Conservation (phyloP, 92 coral and sea anemone genomes). For the Epizoanthus scotinus region DNA sequence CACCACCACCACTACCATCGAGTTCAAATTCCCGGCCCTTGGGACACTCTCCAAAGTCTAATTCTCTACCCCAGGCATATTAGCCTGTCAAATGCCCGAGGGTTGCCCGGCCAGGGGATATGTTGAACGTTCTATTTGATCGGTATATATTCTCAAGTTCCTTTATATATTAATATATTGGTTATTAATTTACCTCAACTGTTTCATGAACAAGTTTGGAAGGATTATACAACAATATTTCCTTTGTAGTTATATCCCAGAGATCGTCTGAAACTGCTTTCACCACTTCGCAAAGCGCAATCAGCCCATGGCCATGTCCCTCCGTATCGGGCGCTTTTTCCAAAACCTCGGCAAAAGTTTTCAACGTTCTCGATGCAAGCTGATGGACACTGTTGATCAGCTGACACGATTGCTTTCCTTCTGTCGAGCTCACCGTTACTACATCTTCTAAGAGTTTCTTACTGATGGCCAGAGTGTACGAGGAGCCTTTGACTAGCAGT, state of each 20-base stretch:
- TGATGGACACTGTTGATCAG: neutral
- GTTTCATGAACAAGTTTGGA: constrained; percentile 28
- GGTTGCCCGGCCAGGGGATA: no score
- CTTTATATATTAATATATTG: no score
- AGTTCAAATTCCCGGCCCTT: no score
- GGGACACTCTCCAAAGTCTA: no score
- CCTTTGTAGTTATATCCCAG: constrained; percentile 20
- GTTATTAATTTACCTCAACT: constrained; percentile 18
- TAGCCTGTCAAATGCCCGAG: no score
- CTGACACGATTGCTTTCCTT: neutral
- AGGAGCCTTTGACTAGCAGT: constrained; percentile 11
- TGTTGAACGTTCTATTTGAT: no score
- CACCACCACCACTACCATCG: no score
- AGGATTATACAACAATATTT: constrained; percentile 21
- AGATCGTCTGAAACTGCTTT: constrained; percentile 21
- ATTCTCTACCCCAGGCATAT: no score
- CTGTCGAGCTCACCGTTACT: neutral
- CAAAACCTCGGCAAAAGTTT: neutral
- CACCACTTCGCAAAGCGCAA: constrained; percentile 32
- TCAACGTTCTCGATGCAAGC: constrained; percentile 3
- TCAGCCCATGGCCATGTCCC: constrained; percentile 16
- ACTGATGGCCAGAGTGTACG: constrained; percentile 31
- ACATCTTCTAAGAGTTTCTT: constrained; percentile 29
- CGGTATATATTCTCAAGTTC: no score
- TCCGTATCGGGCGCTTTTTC: neutral